Evolutionary conservation across 2,888 invertebrate species (phyloP).

Genomic region (Oscheius sp.): DNA sequence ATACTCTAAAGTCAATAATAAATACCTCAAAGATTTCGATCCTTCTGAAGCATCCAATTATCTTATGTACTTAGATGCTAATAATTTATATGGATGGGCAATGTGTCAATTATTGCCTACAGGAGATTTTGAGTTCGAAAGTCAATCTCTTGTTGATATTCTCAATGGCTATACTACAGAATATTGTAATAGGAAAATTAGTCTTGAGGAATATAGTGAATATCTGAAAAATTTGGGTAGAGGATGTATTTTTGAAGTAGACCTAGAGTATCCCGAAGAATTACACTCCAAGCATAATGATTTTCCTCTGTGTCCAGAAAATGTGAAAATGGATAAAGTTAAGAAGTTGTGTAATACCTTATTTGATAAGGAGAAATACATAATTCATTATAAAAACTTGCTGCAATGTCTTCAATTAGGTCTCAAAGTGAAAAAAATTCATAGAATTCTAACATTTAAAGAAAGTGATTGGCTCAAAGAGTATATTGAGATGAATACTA

Average conservation of each 20-base stretch:
- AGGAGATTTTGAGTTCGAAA: constrained; percentile 59
- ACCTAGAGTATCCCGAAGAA: too few species aligned
- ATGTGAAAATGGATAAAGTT: too few species aligned
- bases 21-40: constrained; percentile 49
- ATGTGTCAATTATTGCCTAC: constrained; percentile 66
- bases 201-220: constrained; percentile 18
- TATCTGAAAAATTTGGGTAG: constrained; percentile 39
- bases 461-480: constrained; percentile 38
- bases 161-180: constrained; percentile 23
- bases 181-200: constrained; percentile 25
- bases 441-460: constrained; percentile 53
- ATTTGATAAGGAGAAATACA: constrained; percentile 48
- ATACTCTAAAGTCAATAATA: constrained; percentile 1
- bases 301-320: constrained; percentile 66
- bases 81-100: constrained; percentile 65
- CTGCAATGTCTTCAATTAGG: constrained; percentile 33
- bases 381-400: constrained; percentile 50
- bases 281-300: too few species aligned
- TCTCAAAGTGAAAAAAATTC: constrained; percentile 47
- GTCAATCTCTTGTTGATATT: too few species aligned
- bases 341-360: constrained; percentile 53
- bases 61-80: constrained; percentile 58
- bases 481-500: constrained; percentile 45
- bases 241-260: constrained; percentile 74
- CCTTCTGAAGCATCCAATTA: constrained; percentile 36